Conservation (phyloP, 2,888 invertebrate species). For the Acanthococcus lagerstroemiae region DNA sequence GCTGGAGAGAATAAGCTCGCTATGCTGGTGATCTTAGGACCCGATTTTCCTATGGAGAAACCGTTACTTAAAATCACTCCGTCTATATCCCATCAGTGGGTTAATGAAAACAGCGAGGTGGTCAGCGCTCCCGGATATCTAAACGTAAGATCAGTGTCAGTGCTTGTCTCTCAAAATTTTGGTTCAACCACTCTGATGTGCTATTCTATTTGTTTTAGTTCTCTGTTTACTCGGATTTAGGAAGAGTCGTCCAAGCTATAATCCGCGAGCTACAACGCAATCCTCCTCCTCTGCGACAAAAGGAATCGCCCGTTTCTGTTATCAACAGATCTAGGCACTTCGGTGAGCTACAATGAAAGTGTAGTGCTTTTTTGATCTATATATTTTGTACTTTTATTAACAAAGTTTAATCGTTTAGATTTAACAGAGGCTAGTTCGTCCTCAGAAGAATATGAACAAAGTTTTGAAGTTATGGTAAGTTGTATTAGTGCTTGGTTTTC, state of each 20-base stretch:
- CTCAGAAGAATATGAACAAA: conserved; percentile 19
- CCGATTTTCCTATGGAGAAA: conserved; percentile 65
- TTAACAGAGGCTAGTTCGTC: not conserved
- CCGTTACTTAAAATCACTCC: conserved; percentile 60
- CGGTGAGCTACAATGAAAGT: not conserved
- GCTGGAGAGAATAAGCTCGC: conserved; percentile 56
- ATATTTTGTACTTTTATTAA: not conserved
- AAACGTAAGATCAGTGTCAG: conserved; percentile 50
- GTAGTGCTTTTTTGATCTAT: not conserved
- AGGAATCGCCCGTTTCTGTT: conserved; percentile 12
- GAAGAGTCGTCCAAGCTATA: conserved; percentile 68
- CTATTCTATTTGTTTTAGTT: too few species aligned
- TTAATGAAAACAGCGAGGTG: conserved; percentile 58
- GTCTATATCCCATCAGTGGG: conserved; percentile 59
- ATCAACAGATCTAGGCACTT: conserved; percentile 1
- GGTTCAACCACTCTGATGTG: too few species aligned
- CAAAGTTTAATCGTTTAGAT: conserved; percentile 12
- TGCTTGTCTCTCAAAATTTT: not conserved
- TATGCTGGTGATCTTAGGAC: conserved; percentile 54
- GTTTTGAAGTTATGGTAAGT: conserved; percentile 26
- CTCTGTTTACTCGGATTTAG: conserved; percentile 66
- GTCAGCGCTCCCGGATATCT: conserved; percentile 63
- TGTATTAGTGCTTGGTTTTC: too few species aligned
- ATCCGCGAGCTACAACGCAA: conserved; percentile 65
- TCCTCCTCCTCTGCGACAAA: conserved; percentile 43